Percentiles rank a stretch among this genome's conserved stretches.
Conservation (phyloP, 2,797 vertebrate species). For the Falco cherrug region DNA sequence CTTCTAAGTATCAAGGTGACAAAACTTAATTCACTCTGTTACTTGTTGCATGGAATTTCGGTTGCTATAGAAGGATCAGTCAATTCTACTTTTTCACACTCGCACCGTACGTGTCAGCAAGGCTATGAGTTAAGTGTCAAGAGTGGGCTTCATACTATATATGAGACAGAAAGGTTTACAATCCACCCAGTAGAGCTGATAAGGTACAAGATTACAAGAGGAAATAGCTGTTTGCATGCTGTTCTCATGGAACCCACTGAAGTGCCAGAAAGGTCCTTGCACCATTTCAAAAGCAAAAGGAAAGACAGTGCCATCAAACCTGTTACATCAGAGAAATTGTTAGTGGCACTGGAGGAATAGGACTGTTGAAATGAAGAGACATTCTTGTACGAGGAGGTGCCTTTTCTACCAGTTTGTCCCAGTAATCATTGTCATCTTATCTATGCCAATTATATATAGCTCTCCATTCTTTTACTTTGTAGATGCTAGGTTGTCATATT, state of each 20-base stretch:
- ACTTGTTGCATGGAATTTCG: not conserved
- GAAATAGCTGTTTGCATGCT: not conserved
- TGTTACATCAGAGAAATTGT: not conserved
- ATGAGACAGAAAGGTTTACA: not conserved
- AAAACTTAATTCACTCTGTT: not conserved
- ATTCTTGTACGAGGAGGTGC: not conserved
- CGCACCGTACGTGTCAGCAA: not conserved
- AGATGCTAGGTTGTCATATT: not conserved
- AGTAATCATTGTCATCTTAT: not conserved
- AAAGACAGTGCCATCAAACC: not conserved
- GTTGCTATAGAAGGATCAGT: conserved; percentile 8
- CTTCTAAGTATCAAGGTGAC: not conserved
- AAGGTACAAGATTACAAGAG: not conserved
- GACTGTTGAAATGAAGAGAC: not conserved
- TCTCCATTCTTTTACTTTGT: not conserved
- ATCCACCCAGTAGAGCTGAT: not conserved
- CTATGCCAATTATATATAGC: not conserved
- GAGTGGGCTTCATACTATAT: not conserved
- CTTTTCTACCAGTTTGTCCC: not conserved
- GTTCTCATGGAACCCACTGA: not conserved
- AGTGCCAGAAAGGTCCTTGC: not conserved
- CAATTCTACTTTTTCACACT: not conserved
- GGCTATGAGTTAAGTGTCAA: not conserved
- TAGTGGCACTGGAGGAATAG: not conserved
- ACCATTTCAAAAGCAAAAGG: not conserved